A percentile compares a stretch with the other conserved stretches of the same genome.
Conservation (phyloP, 2,797 vertebrate genomes). For the Neosalanx taihuensis region DNA sequence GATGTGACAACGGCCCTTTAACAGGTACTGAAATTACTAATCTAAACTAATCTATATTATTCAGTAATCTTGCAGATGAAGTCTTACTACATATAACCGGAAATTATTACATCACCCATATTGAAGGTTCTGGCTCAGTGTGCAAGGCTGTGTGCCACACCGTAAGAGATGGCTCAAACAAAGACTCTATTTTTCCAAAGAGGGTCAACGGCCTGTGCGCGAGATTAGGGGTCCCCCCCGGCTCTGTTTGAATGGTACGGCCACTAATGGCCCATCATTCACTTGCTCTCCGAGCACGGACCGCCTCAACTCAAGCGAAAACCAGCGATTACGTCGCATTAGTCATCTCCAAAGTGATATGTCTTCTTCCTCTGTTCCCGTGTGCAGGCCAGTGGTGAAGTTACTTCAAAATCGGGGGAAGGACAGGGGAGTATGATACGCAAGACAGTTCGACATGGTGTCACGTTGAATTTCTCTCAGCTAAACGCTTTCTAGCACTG, state of each 20-base stretch:
- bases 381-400: conserved; percentile 14
- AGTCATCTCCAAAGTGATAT: conserved; percentile 47
- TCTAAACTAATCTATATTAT: too few species aligned
- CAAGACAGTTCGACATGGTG: conserved; percentile 10
- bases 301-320: conserved; percentile 37
- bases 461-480: background rate
- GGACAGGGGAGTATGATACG: conserved; percentile 19
- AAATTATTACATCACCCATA: background rate
- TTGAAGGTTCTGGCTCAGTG: conserved; percentile 20
- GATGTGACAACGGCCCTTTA: too few species aligned
- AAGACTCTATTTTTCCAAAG: conserved; percentile 67
- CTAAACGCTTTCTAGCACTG: background rate
- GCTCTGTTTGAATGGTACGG: conserved; percentile 30
- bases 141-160: conserved; percentile 36
- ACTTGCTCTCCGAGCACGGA: conserved; percentile 46
- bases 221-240: conserved; percentile 53
- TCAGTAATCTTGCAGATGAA: too few species aligned
- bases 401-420: background rate
- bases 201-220: conserved; percentile 57
- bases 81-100: background rate
- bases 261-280: conserved; percentile 61
- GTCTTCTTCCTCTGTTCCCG: conserved; percentile 47
- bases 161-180: conserved; percentile 45
- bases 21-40: too few species aligned
- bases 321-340: conserved; percentile 64